Conservation (phyloP, 2,797 vertebrate species). For the Numenius phaeopus region DNA sequence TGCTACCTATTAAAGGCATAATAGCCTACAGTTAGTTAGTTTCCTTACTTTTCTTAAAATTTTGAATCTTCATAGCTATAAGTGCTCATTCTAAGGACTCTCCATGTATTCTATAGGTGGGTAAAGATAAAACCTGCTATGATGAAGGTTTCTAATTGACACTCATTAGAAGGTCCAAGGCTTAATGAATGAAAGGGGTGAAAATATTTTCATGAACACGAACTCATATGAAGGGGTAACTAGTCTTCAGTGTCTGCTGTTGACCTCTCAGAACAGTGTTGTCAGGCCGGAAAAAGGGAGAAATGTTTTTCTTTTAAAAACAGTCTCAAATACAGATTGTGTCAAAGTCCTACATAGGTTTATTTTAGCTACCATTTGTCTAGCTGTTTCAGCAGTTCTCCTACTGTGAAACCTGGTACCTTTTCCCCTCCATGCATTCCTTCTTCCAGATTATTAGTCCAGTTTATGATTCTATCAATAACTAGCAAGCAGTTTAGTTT, state of each 20-base stretch:
- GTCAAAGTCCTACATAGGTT: conserved; percentile 55
- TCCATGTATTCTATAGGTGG: background rate
- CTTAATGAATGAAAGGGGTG: background rate
- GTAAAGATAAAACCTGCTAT: background rate
- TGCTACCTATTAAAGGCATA: background rate
- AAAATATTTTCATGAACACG: background rate
- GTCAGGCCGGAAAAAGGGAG: conserved; percentile 45
- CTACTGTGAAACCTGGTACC: conserved; percentile 73
- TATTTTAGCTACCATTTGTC: conserved; percentile 71
- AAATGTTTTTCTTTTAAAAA: conserved; percentile 46
- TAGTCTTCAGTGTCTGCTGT: background rate
- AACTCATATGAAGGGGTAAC: background rate
- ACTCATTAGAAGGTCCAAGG: background rate
- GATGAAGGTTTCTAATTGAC: background rate
- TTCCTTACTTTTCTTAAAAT: background rate
- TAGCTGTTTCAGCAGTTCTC: conserved; percentile 67
- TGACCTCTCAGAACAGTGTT: background rate
- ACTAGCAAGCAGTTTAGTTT: conserved; percentile 67
- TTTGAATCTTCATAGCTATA: background rate
- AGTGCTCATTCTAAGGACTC: background rate
- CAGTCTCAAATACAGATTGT: conserved; percentile 61
- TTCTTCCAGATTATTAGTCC: conserved; percentile 70
- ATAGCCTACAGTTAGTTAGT: background rate
- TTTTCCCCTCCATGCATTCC: conserved; percentile 65
- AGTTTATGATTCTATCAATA: conserved; percentile 67